Conservation (phyloP, 2,888 invertebrate genomes). For the Sphecodes monilicornis region DNA sequence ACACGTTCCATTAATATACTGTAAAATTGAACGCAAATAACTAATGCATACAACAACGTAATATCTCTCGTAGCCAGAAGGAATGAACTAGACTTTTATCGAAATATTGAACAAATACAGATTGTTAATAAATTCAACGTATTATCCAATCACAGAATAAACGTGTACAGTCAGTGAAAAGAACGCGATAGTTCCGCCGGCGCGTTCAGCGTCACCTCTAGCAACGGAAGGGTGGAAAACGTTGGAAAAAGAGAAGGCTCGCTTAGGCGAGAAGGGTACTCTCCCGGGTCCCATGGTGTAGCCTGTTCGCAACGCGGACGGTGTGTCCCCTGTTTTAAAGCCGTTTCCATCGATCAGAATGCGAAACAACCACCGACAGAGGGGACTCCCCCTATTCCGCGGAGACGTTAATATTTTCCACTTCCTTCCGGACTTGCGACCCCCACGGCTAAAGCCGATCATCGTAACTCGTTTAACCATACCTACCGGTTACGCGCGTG, state of each 20-base stretch:
- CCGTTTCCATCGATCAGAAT: slow-evolving; percentile 28
- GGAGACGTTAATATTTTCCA: slow-evolving; percentile 73
- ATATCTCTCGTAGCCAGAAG: too few species aligned
- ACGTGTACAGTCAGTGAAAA: too few species aligned
- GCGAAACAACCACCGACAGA: slow-evolving; percentile 14
- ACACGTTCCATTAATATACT: too few species aligned
- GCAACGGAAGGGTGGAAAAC: slow-evolving; percentile 1
- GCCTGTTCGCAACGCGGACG: too few species aligned
- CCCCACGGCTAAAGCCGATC: slow-evolving; percentile 53
- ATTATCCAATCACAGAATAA: too few species aligned
- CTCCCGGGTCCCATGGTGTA: background rate
- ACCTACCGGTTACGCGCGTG: slow-evolving; percentile 43
- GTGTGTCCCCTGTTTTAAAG: background rate
- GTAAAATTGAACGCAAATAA: too few species aligned
- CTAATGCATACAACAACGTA: too few species aligned
- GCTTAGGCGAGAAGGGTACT: slow-evolving; percentile 4
- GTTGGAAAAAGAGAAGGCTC: background rate
- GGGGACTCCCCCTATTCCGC: slow-evolving; percentile 33
- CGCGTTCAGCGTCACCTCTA: background rate
- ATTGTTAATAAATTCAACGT: too few species aligned
- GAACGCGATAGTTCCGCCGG: too few species aligned
- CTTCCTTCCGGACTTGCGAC: slow-evolving; percentile 73
- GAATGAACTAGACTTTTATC: too few species aligned
- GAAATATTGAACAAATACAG: too few species aligned
- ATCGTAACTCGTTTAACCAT: slow-evolving; percentile 64